phyloP scores from a whole-genome alignment of 2,113 vertebrate genomes.

The Strix uralensis region DNA sequence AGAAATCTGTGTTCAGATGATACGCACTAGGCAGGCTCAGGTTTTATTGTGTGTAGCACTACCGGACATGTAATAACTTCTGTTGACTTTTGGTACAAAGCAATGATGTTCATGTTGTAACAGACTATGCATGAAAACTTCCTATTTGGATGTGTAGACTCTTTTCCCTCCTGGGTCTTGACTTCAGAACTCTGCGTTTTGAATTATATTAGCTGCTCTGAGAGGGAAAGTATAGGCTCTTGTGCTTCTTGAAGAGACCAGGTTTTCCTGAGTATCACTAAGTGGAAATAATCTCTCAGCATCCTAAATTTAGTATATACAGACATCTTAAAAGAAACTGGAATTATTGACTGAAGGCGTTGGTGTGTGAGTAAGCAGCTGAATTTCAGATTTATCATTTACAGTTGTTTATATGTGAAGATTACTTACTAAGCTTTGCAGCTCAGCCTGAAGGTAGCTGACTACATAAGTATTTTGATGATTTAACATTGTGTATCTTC shows the following conservation, averaged over 20 bases:
- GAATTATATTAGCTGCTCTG: neutral
- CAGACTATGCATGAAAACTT: neutral
- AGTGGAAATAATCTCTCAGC: slow-evolving; percentile 29
- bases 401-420: neutral
- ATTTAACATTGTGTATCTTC: neutral
- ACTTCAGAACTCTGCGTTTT: neutral
- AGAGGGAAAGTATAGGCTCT: neutral
- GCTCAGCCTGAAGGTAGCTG: neutral
- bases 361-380: slow-evolving; percentile 37
- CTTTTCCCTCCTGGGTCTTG: neutral
- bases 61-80: neutral
- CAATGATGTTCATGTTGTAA: neutral
- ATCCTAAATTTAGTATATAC: neutral
- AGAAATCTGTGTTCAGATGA: neutral
- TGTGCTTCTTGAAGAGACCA: neutral
- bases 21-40: neutral
- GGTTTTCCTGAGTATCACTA: neutral
- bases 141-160: neutral
- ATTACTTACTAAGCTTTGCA: neutral
- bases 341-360: neutral
- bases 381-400: slow-evolving; percentile 29
- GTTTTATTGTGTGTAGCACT: neutral
- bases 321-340: slow-evolving; percentile 7
- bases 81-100: neutral
- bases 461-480: neutral